Base-by-base conservation (phyloP, 2,888 invertebrate genomes). In the Petrophora chlorosata region DNA sequence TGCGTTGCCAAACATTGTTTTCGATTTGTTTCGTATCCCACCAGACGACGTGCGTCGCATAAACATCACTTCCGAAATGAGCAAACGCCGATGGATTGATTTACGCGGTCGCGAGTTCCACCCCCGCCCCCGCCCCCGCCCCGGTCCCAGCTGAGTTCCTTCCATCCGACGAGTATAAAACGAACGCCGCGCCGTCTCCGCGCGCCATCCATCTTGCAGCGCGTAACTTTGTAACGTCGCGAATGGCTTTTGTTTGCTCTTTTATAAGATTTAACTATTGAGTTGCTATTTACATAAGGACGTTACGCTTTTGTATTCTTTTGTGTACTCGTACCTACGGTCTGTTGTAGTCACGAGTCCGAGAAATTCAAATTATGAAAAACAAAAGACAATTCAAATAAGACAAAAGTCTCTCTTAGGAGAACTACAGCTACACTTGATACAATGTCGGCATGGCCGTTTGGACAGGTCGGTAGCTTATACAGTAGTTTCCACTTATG, bases 171-270 rank as follows among this genome's bases (percentile, higher is more conserved):
- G n/a, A n/a, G n/a, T n/a, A 23, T 16, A 16, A 3, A 16, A 3
- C 8, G 23, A 8, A 8, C 13, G 13, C 1, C 16, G 30, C 15
- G 29, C 29, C 12, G 3, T 17, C 3, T 17, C 3, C 5, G 22
- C 22, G 7, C 22, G 7, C 22, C 7, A 5, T 4, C 34, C 34
- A 17, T 14, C 13, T n/a, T 10, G 32, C 7, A 7, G 19, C 29
- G 33, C 19, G 33, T 9, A 12, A 33, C 33, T 33, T 12, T 12
- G 19, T 33, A 12, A 14, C 22, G 12, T 13, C 8, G 22, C 22
- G 22, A 34, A 22, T 22, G 34, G 22, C 3, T n/a, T 22, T 22
- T 34, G 34, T 34, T 34, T 34, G 3, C 30, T 26, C 16, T 15
- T 30, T 22, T 33, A 5, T 33, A 17, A 17, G 12, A 33, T 17